Conservation (phyloP, 2,888 invertebrate species). For the Nephrotoma appendiculata region DNA sequence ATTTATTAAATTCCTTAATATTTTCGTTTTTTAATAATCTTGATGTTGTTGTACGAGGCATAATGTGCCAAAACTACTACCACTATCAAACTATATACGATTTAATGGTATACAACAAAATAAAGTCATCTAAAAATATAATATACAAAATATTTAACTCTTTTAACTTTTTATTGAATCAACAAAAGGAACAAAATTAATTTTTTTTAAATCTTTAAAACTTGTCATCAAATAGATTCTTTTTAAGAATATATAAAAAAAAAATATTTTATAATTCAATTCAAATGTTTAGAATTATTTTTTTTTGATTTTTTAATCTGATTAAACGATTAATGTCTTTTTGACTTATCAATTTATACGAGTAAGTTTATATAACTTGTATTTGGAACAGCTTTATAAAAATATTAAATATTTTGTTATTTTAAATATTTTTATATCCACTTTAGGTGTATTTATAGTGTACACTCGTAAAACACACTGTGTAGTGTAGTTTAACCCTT, state of each 20-base stretch:
- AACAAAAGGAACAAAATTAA: not conserved
- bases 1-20: not conserved
- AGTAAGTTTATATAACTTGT: no score
- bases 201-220: slow-evolving; percentile 1
- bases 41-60: not conserved
- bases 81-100: not conserved
- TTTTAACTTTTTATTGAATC: not conserved
- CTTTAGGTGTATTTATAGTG: not conserved
- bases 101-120: not conserved
- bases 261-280: not conserved
- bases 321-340: slow-evolving; percentile 15
- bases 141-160: not conserved
- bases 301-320: slow-evolving; percentile 10
- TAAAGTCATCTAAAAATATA: not conserved
- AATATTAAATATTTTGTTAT: not conserved
- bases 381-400: not conserved
- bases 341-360: slow-evolving; percentile 13
- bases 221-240: not conserved
- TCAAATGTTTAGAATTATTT: not conserved
- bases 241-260: not conserved
- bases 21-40: not conserved
- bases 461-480: not conserved
- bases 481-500: not conserved
- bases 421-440: not conserved
- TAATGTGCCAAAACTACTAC: not conserved